Evolutionary conservation across 2,888 invertebrate species (phyloP).

Genomic region (Meghimatium bilineatum): DNA sequence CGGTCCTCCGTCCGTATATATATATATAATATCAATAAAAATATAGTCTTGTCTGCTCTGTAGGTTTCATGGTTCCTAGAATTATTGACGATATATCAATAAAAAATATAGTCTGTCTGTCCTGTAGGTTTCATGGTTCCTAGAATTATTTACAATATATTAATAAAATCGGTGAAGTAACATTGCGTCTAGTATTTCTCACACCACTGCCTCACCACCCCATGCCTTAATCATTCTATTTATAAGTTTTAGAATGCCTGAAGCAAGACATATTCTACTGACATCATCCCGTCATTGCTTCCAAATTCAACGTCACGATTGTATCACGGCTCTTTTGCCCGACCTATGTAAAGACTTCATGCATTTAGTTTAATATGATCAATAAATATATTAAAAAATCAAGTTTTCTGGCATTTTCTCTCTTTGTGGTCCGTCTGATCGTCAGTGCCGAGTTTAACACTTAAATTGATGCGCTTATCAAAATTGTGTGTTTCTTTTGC

Average conservation of each 20-base stretch:
- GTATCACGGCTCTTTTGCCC: neutral
- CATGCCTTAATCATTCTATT: neutral
- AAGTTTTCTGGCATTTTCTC: neutral
- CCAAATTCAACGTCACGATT: conserved; percentile 5
- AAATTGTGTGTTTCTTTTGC: neutral
- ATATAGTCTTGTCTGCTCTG: neutral
- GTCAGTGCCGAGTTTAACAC: neutral
- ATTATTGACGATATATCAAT: neutral
- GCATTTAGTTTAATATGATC: neutral
- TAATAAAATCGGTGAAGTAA: no score
- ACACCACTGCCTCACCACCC: neutral
- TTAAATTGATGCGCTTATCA: conserved; percentile 27
- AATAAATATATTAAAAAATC: neutral
- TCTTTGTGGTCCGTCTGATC: neutral
- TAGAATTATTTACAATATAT: neutral
- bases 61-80: no score
- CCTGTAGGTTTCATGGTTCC: no score
- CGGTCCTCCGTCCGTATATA: no score
- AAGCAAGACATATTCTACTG: neutral
- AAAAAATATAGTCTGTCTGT: neutral
- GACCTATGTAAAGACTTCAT: neutral
- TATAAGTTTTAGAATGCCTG: neutral
- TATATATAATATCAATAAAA: neutral
- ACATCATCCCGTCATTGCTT: neutral
- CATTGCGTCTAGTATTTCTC: no score